phyloP scores from a whole-genome alignment of 2,797 vertebrate genomes.

The Eospalax fontanierii region DNA sequence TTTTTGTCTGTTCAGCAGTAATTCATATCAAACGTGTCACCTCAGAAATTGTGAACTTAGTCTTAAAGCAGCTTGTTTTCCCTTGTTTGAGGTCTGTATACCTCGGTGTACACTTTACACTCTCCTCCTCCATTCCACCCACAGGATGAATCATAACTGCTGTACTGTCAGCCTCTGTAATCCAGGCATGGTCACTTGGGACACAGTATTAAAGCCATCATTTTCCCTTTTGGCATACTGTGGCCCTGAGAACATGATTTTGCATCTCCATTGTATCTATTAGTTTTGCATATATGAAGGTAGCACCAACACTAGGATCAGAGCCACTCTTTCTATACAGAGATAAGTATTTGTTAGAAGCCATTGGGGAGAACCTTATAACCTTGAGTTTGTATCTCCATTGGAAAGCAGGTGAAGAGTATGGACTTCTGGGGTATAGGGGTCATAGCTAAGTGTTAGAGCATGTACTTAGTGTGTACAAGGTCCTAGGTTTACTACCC shows the following conservation, averaged over 20 bases:
- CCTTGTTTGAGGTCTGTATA: conserved; percentile 27
- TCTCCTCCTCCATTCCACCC: conserved; percentile 26
- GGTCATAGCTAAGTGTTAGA: background rate
- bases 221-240: conserved; percentile 51
- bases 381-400: background rate
- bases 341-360: conserved; percentile 53
- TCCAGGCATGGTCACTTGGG: conserved; percentile 26
- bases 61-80: conserved; percentile 68
- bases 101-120: conserved; percentile 48
- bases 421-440: background rate
- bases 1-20: conserved; percentile 52
- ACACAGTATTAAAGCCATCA: conserved; percentile 16
- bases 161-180: conserved; percentile 37
- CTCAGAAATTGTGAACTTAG: conserved; percentile 46
- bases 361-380: background rate
- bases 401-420: conserved; percentile 36
- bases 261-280: conserved; percentile 38
- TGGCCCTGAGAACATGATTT: conserved; percentile 49
- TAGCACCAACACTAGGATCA: background rate
- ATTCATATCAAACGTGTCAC: conserved; percentile 40
- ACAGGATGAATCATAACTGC: conserved; percentile 41
- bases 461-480: background rate
- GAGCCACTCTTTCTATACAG: conserved; percentile 25
- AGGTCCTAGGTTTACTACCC: background rate
- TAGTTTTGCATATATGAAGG: conserved; percentile 19